Conservation (phyloP, 1,140 invertebrate species). For the Rhagoletis pomonella region DNA sequence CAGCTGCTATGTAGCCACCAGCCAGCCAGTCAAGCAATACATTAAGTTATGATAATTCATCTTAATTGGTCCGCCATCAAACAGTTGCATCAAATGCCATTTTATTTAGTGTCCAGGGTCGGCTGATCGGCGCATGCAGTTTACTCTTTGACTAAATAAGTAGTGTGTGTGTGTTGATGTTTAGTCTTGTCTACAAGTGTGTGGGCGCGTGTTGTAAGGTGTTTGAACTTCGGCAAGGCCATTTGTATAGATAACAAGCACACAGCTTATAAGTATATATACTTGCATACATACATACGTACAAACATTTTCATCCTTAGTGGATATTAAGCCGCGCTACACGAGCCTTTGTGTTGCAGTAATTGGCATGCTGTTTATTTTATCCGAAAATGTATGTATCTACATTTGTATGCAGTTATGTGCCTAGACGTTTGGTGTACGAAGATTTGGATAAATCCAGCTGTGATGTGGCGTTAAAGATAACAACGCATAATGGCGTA, state of each 20-base stretch:
- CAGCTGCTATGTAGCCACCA: neutral
- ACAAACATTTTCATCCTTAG: neutral
- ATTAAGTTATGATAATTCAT: neutral
- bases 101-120: neutral
- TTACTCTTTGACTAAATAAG: neutral
- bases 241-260: constrained; percentile 7
- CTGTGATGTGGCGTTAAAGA: constrained; percentile 8
- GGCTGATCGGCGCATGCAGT: neutral
- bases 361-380: neutral
- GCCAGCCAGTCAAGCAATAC: neutral
- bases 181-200: neutral
- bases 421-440: neutral
- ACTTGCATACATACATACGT: neutral
- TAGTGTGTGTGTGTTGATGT: neutral
- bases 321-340: neutral
- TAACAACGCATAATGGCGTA: neutral
- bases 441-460: neutral
- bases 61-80: neutral
- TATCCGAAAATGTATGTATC: neutral
- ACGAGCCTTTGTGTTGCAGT: neutral
- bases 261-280: neutral
- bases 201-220: constrained; percentile 15
- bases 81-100: constrained; percentile 36
- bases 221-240: constrained; percentile 31
- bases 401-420: neutral